phyloP scores from a whole-genome alignment of 2,113 vertebrate species.

The Dipodomys merriami region DNA sequence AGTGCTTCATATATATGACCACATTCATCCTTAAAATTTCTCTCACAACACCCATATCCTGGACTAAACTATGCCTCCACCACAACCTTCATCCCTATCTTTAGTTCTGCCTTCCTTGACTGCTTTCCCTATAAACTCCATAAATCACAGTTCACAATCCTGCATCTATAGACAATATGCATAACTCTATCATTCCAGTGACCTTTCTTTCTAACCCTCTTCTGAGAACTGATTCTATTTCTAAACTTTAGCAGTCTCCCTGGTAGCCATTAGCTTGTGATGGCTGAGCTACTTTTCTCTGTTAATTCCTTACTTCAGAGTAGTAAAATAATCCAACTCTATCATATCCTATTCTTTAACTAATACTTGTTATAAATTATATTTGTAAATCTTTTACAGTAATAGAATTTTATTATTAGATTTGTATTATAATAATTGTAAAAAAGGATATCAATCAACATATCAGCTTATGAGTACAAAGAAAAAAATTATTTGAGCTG shows the following conservation, averaged over 20 bases:
- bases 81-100: slow-evolving; percentile 55
- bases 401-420: not conserved
- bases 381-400: not conserved
- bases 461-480: too few relatives aligned
- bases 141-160: slow-evolving; percentile 75
- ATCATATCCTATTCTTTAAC: not conserved
- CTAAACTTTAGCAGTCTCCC: not conserved
- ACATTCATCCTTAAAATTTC: slow-evolving; percentile 81
- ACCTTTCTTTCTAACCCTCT: slow-evolving; percentile 50
- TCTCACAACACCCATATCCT: slow-evolving; percentile 73
- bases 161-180: slow-evolving; percentile 70
- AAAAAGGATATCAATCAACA: too few relatives aligned
- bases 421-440: too few relatives aligned
- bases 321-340: not conserved
- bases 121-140: slow-evolving; percentile 71
- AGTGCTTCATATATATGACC: slow-evolving; percentile 80
- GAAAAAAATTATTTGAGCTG: not conserved
- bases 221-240: slow-evolving; percentile 41
- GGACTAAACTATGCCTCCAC: slow-evolving; percentile 57
- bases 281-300: not conserved
- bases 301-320: not conserved
- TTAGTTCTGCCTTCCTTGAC: slow-evolving; percentile 67
- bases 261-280: not conserved
- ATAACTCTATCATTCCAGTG: slow-evolving; percentile 68
- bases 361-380: not conserved